These are phyloP conservation scores for Haliclona indistincta DNA, from an alignment of 37 sponge, comb jelly and placozoan species.

Conservation along the genomic window DNA sequence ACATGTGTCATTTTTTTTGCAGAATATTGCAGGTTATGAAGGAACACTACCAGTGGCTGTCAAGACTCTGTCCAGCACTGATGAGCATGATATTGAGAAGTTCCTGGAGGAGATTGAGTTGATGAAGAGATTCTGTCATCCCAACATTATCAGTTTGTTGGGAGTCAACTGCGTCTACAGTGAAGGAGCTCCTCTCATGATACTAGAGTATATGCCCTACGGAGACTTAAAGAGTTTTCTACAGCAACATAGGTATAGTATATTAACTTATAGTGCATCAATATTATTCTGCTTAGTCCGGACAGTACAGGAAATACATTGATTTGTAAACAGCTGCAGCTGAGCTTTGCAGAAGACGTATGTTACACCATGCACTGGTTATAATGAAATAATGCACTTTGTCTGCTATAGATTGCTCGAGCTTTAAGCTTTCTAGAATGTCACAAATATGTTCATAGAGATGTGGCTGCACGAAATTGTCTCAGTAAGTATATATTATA, in stretches of 20 bases:
- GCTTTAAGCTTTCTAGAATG: slow-evolving; percentile 31
- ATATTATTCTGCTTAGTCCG: background rate
- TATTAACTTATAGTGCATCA: slow-evolving; percentile 3
- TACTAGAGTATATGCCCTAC: slow-evolving; percentile 72
- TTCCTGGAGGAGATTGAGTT: slow-evolving; percentile 63
- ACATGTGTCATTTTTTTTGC: background rate
- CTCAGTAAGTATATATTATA: slow-evolving; percentile 15
- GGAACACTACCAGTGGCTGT: slow-evolving; percentile 62
- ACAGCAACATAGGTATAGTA: slow-evolving; percentile 40
- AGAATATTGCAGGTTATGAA: slow-evolving; percentile 53
- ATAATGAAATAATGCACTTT: background rate
- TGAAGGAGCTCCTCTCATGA: slow-evolving; percentile 75
- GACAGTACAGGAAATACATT: background rate
- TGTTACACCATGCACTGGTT: background rate
- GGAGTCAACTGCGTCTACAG: slow-evolving; percentile 14
- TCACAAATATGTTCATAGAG: slow-evolving; percentile 42
- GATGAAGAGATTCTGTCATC: slow-evolving; percentile 70
- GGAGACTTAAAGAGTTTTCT: slow-evolving; percentile 63
- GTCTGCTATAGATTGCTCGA: slow-evolving; percentile 13
- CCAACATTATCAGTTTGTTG: slow-evolving; percentile 65
- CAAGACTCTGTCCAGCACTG: slow-evolving; percentile 52
- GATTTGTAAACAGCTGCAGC: background rate
- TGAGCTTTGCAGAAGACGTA: slow-evolving; percentile 16
- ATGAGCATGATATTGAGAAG: slow-evolving; percentile 26
- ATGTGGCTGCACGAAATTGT: slow-evolving; percentile 59